phyloP scores from a whole-genome alignment of 2,888 invertebrate species.

The Adelognathus sp. region DNA sequence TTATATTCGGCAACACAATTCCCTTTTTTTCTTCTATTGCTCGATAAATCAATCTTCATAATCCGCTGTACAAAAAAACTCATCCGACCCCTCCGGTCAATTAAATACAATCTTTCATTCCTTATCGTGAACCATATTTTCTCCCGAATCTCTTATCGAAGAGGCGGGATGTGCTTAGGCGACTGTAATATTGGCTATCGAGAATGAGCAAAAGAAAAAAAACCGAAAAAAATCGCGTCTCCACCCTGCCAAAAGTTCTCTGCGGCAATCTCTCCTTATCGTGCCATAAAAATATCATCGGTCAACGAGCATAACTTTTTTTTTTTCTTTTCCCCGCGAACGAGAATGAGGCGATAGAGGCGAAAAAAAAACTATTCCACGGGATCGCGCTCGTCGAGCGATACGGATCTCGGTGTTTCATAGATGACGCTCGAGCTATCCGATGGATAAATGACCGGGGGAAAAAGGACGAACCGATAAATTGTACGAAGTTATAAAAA shows the following conservation, averaged over 20 bases:
- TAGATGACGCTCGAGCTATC: slow-evolving; percentile 65
- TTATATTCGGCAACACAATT: too few species aligned
- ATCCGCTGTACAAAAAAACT: neutral
- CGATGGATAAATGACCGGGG: slow-evolving; percentile 41
- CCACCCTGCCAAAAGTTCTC: slow-evolving; percentile 15
- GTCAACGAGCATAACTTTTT: slow-evolving; percentile 59
- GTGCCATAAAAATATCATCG: slow-evolving; percentile 67
- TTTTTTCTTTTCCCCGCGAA: slow-evolving; percentile 13
- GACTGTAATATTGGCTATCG: slow-evolving; percentile 28
- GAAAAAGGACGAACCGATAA: slow-evolving; percentile 44
- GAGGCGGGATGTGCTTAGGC: neutral
- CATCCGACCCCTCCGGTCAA: neutral
- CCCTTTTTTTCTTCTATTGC: neutral
- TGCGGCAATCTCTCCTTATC: slow-evolving; percentile 65
- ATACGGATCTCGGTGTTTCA: slow-evolving; percentile 68
- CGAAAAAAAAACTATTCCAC: slow-evolving; percentile 58
- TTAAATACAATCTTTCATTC: neutral
- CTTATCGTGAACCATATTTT: neutral
- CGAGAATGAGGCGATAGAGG: neutral
- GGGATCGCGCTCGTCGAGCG: slow-evolving; percentile 54
- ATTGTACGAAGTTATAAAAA: neutral
- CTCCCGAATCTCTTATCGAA: slow-evolving; percentile 20
- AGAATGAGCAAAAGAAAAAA: neutral
- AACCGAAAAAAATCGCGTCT: slow-evolving; percentile 3
- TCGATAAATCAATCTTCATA: neutral